Percentiles rank a stretch among this genome's conserved stretches.
Evolutionary conservation across 2,888 invertebrate species (phyloP).

Genomic region (Lepeophtheirus nordmannii): DNA sequence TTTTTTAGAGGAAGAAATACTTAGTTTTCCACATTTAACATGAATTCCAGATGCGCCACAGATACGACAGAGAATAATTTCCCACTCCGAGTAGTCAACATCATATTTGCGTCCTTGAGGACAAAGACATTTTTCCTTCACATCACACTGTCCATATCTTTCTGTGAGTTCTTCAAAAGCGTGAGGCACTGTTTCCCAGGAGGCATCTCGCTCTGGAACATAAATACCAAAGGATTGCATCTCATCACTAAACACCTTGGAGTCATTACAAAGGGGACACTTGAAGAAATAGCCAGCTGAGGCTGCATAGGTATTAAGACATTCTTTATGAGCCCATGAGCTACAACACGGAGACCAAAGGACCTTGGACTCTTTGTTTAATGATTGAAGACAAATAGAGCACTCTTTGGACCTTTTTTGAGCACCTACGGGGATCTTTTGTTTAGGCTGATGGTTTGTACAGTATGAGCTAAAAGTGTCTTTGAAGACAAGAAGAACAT

Average conservation of each 20-base stretch:
- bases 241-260: constrained; percentile 45
- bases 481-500: constrained; percentile 5
- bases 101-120: constrained; percentile 41
- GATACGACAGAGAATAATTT: constrained; percentile 39
- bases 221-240: constrained; percentile 54
- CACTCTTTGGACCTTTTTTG: constrained; percentile 7
- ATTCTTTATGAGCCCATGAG: constrained; percentile 1
- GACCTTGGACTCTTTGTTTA: neutral
- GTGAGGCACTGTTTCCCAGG: constrained; percentile 61
- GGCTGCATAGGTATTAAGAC: constrained; percentile 47
- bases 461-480: constrained; percentile 21
- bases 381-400: constrained; percentile 1
- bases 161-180: constrained; percentile 56
- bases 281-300: constrained; percentile 66
- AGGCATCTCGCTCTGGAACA: constrained; percentile 64
- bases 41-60: constrained; percentile 45
- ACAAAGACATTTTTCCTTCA: constrained; percentile 44
- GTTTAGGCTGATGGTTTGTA: neutral
- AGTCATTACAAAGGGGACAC: constrained; percentile 63
- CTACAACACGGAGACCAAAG: constrained; percentile 18
- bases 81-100: constrained; percentile 38
- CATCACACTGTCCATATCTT: constrained; percentile 45
- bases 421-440: neutral
- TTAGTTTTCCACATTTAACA: constrained; percentile 35
- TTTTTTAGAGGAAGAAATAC: neutral